phyloP scores from a whole-genome alignment of 2,113 vertebrate species.

The Psilopsiagon aurifrons region DNA sequence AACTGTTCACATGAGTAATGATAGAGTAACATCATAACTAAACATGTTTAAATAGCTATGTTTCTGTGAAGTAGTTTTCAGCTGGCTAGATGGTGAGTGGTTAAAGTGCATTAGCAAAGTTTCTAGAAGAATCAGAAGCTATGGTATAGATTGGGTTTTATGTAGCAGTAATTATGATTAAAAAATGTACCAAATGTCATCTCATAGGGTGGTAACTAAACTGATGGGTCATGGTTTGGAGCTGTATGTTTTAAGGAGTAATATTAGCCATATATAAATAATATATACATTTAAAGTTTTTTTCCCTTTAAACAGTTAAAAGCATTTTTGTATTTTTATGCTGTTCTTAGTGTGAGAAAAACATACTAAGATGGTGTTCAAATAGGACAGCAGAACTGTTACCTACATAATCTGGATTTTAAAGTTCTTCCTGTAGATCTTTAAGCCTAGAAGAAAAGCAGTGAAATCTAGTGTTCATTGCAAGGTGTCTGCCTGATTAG shows the following conservation, averaged over 20 bases:
- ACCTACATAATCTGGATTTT: background rate
- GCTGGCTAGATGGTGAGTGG: background rate
- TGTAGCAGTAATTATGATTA: background rate
- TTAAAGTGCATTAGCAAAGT: background rate
- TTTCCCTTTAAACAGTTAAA: background rate
- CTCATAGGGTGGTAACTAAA: background rate
- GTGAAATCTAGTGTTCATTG: background rate
- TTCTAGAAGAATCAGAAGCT: background rate
- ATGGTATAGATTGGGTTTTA: rapidly evolving
- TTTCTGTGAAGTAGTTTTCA: background rate
- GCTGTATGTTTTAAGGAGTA: background rate
- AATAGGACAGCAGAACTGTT: background rate
- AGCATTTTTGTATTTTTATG: background rate
- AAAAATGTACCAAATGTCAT: background rate
- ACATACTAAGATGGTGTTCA: background rate
- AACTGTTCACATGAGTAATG: background rate
- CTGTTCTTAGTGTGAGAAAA: background rate
- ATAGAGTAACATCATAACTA: background rate
- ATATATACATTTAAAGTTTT: background rate
- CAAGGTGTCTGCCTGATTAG: background rate
- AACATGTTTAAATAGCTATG: background rate
- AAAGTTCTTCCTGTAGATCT: background rate
- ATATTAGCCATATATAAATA: background rate
- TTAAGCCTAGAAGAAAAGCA: background rate
- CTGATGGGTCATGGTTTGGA: background rate